Evolutionary conservation across 2,797 vertebrate species (phyloP), one percentile per base, ranked within the genome.

Genomic region (Acrossocheilus wenchowensis): DNA sequence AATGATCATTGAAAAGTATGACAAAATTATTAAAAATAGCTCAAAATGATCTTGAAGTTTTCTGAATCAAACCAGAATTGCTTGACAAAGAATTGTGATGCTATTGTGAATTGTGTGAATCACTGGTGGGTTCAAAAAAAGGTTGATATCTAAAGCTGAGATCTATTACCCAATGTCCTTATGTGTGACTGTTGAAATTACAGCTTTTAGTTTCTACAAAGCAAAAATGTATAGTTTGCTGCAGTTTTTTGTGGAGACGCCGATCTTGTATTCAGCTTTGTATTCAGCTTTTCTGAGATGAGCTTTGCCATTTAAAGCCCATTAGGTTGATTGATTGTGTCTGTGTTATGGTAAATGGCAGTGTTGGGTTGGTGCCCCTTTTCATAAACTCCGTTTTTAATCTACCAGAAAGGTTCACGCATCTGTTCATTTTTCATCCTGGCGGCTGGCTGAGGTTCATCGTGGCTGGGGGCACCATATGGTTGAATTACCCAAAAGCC

Each of bases 271-370:
- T 26, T 26, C 26, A 26, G 26, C 45, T 26, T 82, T 52, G 83
- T 54, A 12, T 82, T 84, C 78, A 74, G 34, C 48, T 68, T 36
- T 62, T 89, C 81, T 78, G 39, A 64, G 71, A 88, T 85, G 86
- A 88, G 80, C 86, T 89, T 84, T 88, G 79, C 72, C 84, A 81
- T 90, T 89, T 89, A 91, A 89, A 87, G 86, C 26, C 86, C 82
- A 87, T 90, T 90, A 91, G 87, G 75, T 85, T 88, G 87, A 87
- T 90, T 87, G 87, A 90, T 89, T 50, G 84, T 68, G 66, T 89
- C 87, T 78, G 64, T 77, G 71, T 69, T 86, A 85, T 84, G 43
- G 78, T 87, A 78, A 72, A 83, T 87, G 87, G 73, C 62, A 77
- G 84, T 88, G 87, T 78, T 87, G 87, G 82, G 75, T 83, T 83